Conservation (phyloP, 2,113 vertebrate species). For the Macroglossus sobrinus region DNA sequence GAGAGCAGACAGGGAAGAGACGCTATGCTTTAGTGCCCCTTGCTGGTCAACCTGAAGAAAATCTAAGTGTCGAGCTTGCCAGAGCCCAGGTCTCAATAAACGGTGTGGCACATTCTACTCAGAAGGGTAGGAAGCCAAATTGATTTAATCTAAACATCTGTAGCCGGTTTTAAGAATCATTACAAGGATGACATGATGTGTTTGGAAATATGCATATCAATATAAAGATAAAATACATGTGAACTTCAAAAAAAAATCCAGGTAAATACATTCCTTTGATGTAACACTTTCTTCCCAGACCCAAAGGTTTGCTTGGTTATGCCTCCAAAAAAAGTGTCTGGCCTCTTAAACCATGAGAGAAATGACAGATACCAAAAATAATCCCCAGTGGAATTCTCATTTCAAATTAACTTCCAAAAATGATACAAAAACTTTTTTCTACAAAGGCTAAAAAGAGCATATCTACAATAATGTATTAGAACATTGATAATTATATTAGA, state of each 20-base stretch:
- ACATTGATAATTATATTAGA: not conserved
- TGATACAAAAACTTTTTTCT: not conserved
- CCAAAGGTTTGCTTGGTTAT: not conserved
- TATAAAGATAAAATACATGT: not conserved
- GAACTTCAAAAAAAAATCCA: constrained; percentile 26
- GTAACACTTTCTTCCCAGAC: not conserved
- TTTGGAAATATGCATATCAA: not conserved
- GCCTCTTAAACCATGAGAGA: not conserved
- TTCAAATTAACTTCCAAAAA: constrained; percentile 6
- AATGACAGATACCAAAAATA: not conserved
- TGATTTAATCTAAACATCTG: not conserved
- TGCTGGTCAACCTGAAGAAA: constrained; percentile 63
- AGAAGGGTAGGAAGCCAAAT: not conserved
- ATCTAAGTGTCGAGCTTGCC: not conserved
- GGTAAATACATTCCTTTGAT: not conserved
- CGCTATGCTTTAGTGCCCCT: constrained; percentile 44
- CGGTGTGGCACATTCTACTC: not conserved
- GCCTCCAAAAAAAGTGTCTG: not conserved
- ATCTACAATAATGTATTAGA: not conserved
- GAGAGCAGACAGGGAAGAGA: not conserved
- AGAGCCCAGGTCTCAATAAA: constrained; percentile 8
- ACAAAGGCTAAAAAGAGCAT: not conserved
- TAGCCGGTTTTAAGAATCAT: not conserved
- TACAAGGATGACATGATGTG: not conserved
- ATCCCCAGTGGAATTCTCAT: not conserved